Base-by-base conservation (phyloP, 2,113 vertebrate genomes). In the Spilogale gracilis region DNA sequence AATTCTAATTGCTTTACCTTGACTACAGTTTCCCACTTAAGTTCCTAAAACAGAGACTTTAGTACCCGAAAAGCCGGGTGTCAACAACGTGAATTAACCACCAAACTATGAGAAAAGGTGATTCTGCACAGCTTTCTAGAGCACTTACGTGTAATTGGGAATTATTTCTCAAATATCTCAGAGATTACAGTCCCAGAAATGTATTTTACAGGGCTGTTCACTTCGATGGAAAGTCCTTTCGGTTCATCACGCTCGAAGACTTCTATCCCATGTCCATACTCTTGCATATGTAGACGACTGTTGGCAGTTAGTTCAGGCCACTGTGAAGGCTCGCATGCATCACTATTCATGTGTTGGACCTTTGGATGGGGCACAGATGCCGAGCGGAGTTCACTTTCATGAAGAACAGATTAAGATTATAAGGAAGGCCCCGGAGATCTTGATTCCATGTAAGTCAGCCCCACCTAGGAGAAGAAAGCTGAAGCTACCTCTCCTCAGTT, bases 81-180 rank as follows among this genome's bases (percentile, higher is more conserved):
- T 90, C 67, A 88, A 43, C 58, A 56, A 58, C 18, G 54, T 38
- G 27, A 58, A 92, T 12, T 45, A 43, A 67, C n/a, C 25, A 71
- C 12, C 4, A 87, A 67, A 58, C 45, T 61, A 30, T 27, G 21
- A 84, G 23, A 69, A 63, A n/a, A 80, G 13, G 30, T 14, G 7
- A 10, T 73, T 32, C 17, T 67, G 79, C 43, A 11, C 23, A 92
- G 45, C 6, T 43, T 80, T 9, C 84, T 54, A 73, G 80, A 92
- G 25, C 6, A 91, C 7, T 25, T 71, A 43, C 48, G 60, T 18
- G 3, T 45, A 85, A 65, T 0, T 79, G 10, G 17, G 11, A 79
- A 76, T 85, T 83, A 13, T 54, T 65, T 93, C 60, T 73, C 81
- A 79, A 63, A 93, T 21, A 32, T 92, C n/a, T 81, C 61, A 94